Evolutionary conservation across 2,888 invertebrate species (phyloP).

Genomic region (Meliscaeva auricollis): DNA sequence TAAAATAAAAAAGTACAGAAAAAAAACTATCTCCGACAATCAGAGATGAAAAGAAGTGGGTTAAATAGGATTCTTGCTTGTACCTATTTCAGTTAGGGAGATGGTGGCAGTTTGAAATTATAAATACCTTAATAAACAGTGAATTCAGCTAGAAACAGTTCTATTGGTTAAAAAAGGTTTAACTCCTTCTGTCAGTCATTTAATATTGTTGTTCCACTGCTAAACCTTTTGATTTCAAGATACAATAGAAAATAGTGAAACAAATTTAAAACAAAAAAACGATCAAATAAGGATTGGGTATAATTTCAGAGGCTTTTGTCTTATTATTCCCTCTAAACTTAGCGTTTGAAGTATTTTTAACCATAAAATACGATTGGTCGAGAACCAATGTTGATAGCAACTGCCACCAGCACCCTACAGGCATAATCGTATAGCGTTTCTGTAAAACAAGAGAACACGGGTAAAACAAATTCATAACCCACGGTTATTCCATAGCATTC

Average conservation of each 20-base stretch:
- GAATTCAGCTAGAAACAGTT: too few relatives aligned
- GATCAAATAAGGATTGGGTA: too few relatives aligned
- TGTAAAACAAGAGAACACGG: slow-evolving; percentile 28
- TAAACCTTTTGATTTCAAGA: too few relatives aligned
- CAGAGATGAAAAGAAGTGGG: slow-evolving; percentile 57
- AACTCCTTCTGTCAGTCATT: too few relatives aligned
- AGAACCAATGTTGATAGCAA: background rate
- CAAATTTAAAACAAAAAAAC: too few relatives aligned
- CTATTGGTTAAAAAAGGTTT: too few relatives aligned
- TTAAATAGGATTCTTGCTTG: slow-evolving; percentile 55
- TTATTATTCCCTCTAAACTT: too few relatives aligned
- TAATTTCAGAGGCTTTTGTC: too few relatives aligned
- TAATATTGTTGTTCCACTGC: too few relatives aligned
- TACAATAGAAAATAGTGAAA: too few relatives aligned
- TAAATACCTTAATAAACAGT: background rate
- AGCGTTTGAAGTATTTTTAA: too few relatives aligned
- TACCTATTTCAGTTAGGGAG: background rate
- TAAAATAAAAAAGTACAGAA: slow-evolving; percentile 9
- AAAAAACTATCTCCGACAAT: slow-evolving; percentile 52
- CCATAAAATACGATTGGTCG: too few relatives aligned
- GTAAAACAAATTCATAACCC: slow-evolving; percentile 54
- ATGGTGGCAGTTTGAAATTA: background rate
- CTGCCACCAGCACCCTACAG: background rate
- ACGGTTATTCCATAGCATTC: slow-evolving; percentile 14
- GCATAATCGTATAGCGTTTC: background rate